Conservation (phyloP, 2,113 vertebrate genomes). For the Limnothrissa miodon region DNA sequence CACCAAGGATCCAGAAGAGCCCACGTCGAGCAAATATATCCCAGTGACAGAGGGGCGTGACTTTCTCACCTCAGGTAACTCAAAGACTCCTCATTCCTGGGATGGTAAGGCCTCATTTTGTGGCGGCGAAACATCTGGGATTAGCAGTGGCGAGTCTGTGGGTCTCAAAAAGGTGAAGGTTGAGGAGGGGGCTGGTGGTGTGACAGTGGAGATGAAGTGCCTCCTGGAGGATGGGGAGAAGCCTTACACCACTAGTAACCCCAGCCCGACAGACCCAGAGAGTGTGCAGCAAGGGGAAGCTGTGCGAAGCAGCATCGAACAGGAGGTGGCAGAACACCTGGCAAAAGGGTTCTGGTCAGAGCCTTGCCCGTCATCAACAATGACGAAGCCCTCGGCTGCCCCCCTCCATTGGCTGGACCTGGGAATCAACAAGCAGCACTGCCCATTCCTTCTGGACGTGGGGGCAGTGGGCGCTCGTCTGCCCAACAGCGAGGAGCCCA, state of each 20-base stretch:
- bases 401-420: conserved; percentile 69
- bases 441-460: conserved; percentile 80
- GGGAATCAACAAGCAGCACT: conserved; percentile 66
- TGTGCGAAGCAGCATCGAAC: conserved; percentile 73
- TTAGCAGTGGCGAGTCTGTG: background rate
- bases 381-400: conserved; percentile 55
- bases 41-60: background rate
- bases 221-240: background rate
- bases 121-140: background rate
- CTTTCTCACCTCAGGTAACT: background rate
- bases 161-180: background rate
- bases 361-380: background rate
- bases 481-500: conserved; percentile 68
- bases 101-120: background rate
- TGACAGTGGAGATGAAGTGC: background rate
- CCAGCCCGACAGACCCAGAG: conserved; percentile 15
- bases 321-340: conserved; percentile 79
- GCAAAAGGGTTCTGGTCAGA: conserved; percentile 69
- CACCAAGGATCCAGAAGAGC: conserved; percentile 35
- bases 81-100: conserved; percentile 18
- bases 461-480: conserved; percentile 55
- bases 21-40: background rate
- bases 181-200: background rate
- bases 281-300: background rate
- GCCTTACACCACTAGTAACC: background rate